phyloP scores from a whole-genome alignment of 2,113 vertebrate genomes.

The Colaptes auratus region DNA sequence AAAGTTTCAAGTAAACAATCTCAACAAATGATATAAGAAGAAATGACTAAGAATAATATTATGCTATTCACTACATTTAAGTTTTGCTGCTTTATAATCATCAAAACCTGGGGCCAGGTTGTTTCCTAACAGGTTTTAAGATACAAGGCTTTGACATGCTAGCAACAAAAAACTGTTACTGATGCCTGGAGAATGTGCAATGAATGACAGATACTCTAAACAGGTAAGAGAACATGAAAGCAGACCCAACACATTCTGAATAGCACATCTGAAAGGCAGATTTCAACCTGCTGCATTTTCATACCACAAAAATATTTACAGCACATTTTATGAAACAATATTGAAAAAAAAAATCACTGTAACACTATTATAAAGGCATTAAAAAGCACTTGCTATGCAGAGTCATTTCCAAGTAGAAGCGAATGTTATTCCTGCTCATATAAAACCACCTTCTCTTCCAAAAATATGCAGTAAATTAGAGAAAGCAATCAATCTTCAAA shows the following conservation, averaged over 20 bases:
- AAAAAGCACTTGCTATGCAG: not conserved
- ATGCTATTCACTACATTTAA: not conserved
- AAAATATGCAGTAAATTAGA: not conserved
- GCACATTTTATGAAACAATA: not conserved
- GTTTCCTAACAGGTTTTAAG: not conserved
- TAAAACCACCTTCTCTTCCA: not conserved
- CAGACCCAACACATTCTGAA: not conserved
- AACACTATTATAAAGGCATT: not conserved
- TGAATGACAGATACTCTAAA: not conserved
- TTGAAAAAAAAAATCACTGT: not conserved
- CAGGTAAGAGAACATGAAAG: not conserved
- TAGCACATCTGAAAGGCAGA: not conserved
- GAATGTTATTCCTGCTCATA: not conserved
- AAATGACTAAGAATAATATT: not conserved
- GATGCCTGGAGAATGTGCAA: not conserved
- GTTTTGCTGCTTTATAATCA: not conserved
- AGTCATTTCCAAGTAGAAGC: not conserved
- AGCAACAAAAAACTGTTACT: not conserved
- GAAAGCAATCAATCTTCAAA: not conserved
- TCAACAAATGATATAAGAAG: not conserved
- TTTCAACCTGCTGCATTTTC: not conserved
- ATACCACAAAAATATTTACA: not conserved
- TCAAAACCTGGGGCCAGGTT: not conserved
- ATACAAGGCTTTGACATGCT: not conserved
- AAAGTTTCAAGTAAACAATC: not conserved